Percentiles rank a stretch among this genome's conserved stretches.
These are phyloP conservation scores for Melospiza georgiana DNA, from an alignment of 2,113 vertebrate genomes.

Conservation along the genomic window DNA sequence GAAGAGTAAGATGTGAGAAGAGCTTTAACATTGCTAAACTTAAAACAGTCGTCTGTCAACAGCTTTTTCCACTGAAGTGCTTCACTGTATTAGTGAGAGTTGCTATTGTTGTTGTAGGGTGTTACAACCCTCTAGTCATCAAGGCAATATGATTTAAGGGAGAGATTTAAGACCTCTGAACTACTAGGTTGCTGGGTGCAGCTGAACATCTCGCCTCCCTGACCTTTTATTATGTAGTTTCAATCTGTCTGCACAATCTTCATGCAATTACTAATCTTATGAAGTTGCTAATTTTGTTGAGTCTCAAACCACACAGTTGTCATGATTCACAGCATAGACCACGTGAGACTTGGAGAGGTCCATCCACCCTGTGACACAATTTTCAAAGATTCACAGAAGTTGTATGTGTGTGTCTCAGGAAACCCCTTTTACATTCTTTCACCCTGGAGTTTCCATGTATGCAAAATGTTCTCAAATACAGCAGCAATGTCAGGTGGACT, in stretches of 20 bases:
- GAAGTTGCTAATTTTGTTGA: background rate
- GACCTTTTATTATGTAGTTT: background rate
- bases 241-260: background rate
- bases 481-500: background rate
- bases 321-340: background rate
- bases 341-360: background rate
- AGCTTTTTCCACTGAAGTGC: constrained; percentile 16
- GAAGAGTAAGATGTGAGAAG: background rate
- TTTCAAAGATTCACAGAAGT: background rate
- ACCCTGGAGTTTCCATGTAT: background rate
- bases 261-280: background rate
- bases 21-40: background rate
- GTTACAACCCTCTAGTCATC: background rate
- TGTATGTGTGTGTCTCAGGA: background rate
- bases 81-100: constrained; percentile 10
- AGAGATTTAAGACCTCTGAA: background rate
- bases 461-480: background rate
- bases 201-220: background rate
- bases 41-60: constrained; percentile 26
- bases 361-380: background rate
- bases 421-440: background rate
- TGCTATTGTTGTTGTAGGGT: background rate
- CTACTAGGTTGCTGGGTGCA: background rate
- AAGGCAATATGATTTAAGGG: background rate
- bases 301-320: background rate